Evolutionary conservation across 1,140 invertebrate genomes (phyloP).

Genomic region (Telenomus remus): DNA sequence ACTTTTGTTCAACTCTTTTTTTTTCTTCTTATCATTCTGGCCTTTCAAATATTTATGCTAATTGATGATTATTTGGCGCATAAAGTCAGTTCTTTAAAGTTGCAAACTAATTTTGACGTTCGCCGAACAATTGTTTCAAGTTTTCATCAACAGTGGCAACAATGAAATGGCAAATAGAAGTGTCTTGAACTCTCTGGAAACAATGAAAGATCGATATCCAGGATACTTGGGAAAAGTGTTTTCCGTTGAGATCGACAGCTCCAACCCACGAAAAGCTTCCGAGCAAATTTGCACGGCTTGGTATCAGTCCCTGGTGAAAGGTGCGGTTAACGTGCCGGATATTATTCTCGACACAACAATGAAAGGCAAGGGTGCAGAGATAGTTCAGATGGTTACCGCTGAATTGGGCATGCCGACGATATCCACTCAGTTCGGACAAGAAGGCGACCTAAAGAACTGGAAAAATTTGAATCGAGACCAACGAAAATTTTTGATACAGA

Average conservation of each 20-base stretch:
- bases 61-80: constrained; percentile 6
- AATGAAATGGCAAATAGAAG: constrained; percentile 67
- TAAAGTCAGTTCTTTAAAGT: background rate
- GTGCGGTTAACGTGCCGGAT: constrained; percentile 80
- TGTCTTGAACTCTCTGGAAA: constrained; percentile 62
- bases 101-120: background rate
- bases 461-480: constrained; percentile 81
- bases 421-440: constrained; percentile 87
- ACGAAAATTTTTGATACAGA: constrained; percentile 80
- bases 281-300: constrained; percentile 64
- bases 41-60: background rate
- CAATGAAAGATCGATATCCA: constrained; percentile 59
- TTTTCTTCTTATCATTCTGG: too few relatives aligned
- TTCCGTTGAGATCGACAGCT: constrained; percentile 60
- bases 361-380: constrained; percentile 85
- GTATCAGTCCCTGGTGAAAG: constrained; percentile 55
- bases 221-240: constrained; percentile 62
- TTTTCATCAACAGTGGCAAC: constrained; percentile 66
- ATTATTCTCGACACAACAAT: constrained; percentile 87
- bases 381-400: constrained; percentile 87
- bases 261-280: constrained; percentile 56
- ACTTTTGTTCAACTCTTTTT: too few relatives aligned
- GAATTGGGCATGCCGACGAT: constrained; percentile 88
- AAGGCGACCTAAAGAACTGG: constrained; percentile 88
- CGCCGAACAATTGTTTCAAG: constrained; percentile 55